Evolutionary conservation across 2,113 vertebrate genomes (phyloP).

Genomic region (Gambusia holbrooki): DNA sequence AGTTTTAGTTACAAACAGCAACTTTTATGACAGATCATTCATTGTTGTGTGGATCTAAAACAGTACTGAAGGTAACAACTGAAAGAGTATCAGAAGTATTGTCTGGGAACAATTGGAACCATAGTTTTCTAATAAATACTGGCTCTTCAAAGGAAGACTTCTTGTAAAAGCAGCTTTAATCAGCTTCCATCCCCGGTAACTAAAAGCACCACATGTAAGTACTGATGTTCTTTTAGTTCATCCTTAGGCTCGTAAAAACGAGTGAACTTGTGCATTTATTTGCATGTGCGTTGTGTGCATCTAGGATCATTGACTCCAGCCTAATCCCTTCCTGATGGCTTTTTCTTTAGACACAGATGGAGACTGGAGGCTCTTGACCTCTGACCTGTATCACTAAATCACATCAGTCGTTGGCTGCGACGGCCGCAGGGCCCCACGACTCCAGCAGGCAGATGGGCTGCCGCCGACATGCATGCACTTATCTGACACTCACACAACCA

Average conservation of each 20-base stretch:
- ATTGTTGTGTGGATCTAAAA: no score
- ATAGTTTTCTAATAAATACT: no score
- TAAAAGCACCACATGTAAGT: slow-evolving; percentile 7
- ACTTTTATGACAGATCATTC: no score
- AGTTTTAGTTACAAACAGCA: no score
- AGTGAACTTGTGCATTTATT: neutral
- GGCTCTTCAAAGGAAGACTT: neutral
- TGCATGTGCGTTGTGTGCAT: slow-evolving; percentile 18
- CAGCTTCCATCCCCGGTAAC: neutral
- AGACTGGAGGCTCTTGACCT: slow-evolving; percentile 75
- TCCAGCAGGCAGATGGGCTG: slow-evolving; percentile 62
- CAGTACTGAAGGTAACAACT: no score
- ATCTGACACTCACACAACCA: slow-evolving; percentile 31
- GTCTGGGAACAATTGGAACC: no score
- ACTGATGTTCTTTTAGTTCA: slow-evolving; percentile 5
- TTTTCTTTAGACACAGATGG: slow-evolving; percentile 75
- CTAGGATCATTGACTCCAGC: slow-evolving; percentile 66
- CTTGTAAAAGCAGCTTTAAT: neutral
- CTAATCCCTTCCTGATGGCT: slow-evolving; percentile 76
- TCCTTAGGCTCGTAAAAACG: neutral
- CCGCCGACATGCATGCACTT: slow-evolving; percentile 23
- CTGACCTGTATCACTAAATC: slow-evolving; percentile 74
- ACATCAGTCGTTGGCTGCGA: slow-evolving; percentile 64
- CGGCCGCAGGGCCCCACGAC: slow-evolving; percentile 43
- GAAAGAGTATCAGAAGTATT: no score